Evolutionary conservation across 2,113 vertebrate species (phyloP), one percentile per base, ranked within the genome.

Genomic region (Tretioscincus oriximinensis): DNA sequence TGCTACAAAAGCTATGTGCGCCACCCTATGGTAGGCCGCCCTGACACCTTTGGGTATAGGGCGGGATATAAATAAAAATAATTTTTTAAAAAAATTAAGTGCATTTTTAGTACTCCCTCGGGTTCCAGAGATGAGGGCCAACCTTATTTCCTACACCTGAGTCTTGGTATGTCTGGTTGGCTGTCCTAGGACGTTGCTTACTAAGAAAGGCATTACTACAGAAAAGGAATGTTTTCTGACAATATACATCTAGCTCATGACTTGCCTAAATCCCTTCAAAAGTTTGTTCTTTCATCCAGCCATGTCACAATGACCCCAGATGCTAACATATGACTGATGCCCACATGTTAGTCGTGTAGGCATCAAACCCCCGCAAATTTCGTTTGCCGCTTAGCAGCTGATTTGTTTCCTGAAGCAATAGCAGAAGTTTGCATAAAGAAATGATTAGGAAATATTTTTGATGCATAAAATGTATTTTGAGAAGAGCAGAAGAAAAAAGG

Each of bases 381-480:
- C 76, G 71, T 69, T 82, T 67, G 70, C 70, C 65, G 26, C 10
- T 3, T 70, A 0, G 0, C 69, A 73, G 71, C 69, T 1, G 1
- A 35, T 70, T 3, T 20, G 24, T 41, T 41, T 0, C 0, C 70
- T 60, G 61, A 65, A 41, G 77, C 78, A 75, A 73, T 70, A 29
- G 68, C 49, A 72, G 58, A 66, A 24, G 68, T 63, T 63, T 6
- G 68, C 73, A 8, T 35, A 87, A 64, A 6, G 77, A 81, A 83
- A 85, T 76, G 80, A 85, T 89, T 84, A 82, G 93, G 67, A 74
- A 88, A 78, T 95, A 94, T 96, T 94, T 95, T 95, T 95, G 86
- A 89, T 94, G 93, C 90, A 80, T 87, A 89, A 76, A 91, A 91
- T 93, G 90, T 95, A 94, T 94, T 95, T 96, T 95, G 90, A 88